These are phyloP conservation scores for Gymnocheta viridis DNA, from an alignment of 2,888 invertebrate genomes.

Conservation along the genomic window DNA sequence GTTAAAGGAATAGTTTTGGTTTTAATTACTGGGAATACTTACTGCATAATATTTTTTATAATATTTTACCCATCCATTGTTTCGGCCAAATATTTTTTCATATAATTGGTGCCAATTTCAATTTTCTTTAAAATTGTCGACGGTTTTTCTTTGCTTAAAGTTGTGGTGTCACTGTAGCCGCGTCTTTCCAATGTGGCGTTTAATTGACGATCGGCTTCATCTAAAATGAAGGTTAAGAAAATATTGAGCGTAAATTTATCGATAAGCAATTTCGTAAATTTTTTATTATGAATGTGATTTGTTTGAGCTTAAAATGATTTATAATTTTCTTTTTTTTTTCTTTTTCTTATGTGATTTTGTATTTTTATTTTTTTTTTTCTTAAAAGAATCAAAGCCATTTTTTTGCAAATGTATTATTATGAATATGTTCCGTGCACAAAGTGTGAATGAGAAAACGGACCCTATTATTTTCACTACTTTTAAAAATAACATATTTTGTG, in stretches of 20 bases:
- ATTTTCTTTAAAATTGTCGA: conserved; percentile 81
- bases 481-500: too few species aligned
- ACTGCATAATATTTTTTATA: not conserved
- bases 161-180: conserved; percentile 78
- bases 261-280: too few species aligned
- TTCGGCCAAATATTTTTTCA: conserved; percentile 79
- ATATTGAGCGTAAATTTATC: not conserved
- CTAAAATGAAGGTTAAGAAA: conserved; percentile 71
- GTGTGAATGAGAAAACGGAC: too few species aligned
- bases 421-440: too few species aligned
- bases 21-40: conserved; percentile 11
- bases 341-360: too few species aligned
- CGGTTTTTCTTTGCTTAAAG: conserved; percentile 79
- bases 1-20: conserved; percentile 3
- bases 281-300: too few species aligned
- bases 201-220: conserved; percentile 81
- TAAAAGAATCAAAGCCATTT: too few species aligned
- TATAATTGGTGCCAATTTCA: conserved; percentile 80
- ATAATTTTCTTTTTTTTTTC: too few species aligned
- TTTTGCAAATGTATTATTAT: too few species aligned
- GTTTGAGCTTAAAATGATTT: too few species aligned
- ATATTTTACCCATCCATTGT: conserved; percentile 80
- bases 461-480: too few species aligned
- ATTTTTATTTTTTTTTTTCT: too few species aligned
- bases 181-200: conserved; percentile 78